Conservation (phyloP, 2,113 vertebrate species). For the Ageneiosus marmoratus region DNA sequence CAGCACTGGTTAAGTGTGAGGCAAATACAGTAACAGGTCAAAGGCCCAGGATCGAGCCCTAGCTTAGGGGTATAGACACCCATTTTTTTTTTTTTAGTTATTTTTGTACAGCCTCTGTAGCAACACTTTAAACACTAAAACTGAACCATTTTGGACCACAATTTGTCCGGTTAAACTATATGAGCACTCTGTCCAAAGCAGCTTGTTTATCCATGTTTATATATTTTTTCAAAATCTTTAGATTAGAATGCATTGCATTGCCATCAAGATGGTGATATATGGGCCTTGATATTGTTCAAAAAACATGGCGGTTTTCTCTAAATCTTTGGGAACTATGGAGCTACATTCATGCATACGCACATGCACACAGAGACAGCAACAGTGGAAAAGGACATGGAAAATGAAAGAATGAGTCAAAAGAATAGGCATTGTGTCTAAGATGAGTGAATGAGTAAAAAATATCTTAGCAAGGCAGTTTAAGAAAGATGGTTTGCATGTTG, state of each 20-base stretch:
- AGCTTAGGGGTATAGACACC: neutral
- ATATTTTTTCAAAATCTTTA: slow-evolving; percentile 51
- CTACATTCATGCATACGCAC: neutral
- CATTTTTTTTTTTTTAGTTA: neutral
- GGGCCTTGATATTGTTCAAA: slow-evolving; percentile 30
- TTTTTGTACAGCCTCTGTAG: neutral
- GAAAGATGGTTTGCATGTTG: neutral
- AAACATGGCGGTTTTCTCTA: slow-evolving; percentile 16
- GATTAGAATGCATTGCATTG: slow-evolving; percentile 19
- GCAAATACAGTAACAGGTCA: slow-evolving; percentile 9
- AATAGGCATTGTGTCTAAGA: slow-evolving; percentile 1
- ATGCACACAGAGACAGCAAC: neutral
- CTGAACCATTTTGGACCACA: neutral
- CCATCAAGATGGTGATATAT: slow-evolving; percentile 18
- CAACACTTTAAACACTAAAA: neutral
- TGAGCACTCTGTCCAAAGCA: slow-evolving; percentile 9
- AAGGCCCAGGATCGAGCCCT: neutral
- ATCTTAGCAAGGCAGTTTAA: neutral
- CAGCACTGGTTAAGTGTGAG: slow-evolving; percentile 1
- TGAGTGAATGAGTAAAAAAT: neutral
- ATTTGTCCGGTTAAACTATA: neutral
- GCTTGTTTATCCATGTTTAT: slow-evolving; percentile 8
- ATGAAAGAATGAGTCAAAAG: neutral
- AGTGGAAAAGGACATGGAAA: neutral
- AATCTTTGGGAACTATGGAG: slow-evolving; percentile 24